These are phyloP conservation scores for Rhinolophus ferrumequinum DNA, from an alignment of 2,113 vertebrate genomes.

Conservation along the genomic window DNA sequence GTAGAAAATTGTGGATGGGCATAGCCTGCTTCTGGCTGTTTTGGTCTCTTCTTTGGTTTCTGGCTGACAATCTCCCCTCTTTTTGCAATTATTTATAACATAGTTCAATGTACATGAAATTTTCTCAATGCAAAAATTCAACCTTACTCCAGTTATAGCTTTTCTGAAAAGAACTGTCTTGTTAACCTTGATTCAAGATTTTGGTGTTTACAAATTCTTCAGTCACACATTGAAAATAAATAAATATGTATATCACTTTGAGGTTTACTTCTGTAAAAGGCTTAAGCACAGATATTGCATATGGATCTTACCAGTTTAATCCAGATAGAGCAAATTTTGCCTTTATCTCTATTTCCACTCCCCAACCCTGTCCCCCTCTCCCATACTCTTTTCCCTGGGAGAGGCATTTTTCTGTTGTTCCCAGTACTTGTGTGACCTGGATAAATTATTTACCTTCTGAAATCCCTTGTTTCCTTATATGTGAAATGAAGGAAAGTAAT, in stretches of 20 bases:
- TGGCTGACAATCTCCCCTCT: not conserved
- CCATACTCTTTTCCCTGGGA: not conserved
- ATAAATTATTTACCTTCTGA: not conserved
- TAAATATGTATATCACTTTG: not conserved
- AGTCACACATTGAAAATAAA: not conserved
- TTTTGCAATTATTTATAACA: not conserved
- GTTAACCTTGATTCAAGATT: not conserved
- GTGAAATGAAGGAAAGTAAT: not conserved
- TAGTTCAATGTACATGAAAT: not conserved
- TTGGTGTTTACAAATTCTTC: not conserved
- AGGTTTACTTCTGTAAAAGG: not conserved
- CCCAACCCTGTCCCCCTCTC: accelerated
- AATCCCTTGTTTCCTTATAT: not conserved
- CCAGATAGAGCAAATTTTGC: not conserved
- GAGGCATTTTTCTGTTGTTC: not conserved
- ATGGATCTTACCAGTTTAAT: not conserved
- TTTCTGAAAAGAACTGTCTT: not conserved
- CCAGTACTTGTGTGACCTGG: not conserved
- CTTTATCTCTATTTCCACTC: not conserved
- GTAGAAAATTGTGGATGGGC: not conserved
- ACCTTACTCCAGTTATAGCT: not conserved
- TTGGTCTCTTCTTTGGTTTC: not conserved
- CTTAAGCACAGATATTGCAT: not conserved
- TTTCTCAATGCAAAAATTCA: not conserved
- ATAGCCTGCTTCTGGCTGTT: not conserved